These are phyloP conservation scores for Leptopilina syphax DNA, from an alignment of 2,888 invertebrate genomes.

Conservation along the genomic window DNA sequence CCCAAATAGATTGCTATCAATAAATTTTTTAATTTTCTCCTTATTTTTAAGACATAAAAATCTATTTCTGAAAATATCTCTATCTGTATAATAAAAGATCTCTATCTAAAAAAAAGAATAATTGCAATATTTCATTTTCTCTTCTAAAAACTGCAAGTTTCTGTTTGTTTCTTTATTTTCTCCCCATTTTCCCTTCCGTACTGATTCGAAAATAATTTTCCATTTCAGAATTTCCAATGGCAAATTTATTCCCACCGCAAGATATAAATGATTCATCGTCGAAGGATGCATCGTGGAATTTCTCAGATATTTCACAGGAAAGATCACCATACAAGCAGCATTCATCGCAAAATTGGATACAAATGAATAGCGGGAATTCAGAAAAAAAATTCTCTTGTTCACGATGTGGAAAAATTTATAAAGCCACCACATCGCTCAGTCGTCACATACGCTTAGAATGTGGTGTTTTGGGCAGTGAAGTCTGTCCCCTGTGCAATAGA, in stretches of 20 bases:
- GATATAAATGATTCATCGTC: neutral
- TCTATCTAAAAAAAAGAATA: too few relatives aligned
- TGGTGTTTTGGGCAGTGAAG: slow-evolving; percentile 73
- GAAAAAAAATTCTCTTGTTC: slow-evolving; percentile 62
- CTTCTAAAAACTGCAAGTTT: neutral
- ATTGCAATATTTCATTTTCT: too few relatives aligned
- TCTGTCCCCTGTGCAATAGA: slow-evolving; percentile 75
- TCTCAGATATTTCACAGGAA: neutral
- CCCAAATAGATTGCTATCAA: too few relatives aligned
- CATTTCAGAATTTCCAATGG: slow-evolving; percentile 15
- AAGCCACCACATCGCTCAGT: slow-evolving; percentile 73
- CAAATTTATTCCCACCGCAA: neutral
- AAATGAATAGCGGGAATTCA: neutral
- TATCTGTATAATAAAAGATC: too few relatives aligned
- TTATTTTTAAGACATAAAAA: too few relatives aligned
- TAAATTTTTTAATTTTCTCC: too few relatives aligned
- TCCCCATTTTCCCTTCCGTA: neutral
- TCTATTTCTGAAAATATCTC: too few relatives aligned
- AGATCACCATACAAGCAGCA: neutral
- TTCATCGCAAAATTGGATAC: neutral
- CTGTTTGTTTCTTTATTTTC: neutral
- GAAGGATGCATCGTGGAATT: slow-evolving; percentile 1
- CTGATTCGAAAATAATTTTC: neutral
- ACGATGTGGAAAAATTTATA: slow-evolving; percentile 75
- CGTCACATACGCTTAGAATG: slow-evolving; percentile 77